Evolutionary conservation across 35 echinoderm and acorn worm genomes (phyloP), one percentile per base, ranked within the genome.

Genomic region (Eucidaris tribuloides): DNA sequence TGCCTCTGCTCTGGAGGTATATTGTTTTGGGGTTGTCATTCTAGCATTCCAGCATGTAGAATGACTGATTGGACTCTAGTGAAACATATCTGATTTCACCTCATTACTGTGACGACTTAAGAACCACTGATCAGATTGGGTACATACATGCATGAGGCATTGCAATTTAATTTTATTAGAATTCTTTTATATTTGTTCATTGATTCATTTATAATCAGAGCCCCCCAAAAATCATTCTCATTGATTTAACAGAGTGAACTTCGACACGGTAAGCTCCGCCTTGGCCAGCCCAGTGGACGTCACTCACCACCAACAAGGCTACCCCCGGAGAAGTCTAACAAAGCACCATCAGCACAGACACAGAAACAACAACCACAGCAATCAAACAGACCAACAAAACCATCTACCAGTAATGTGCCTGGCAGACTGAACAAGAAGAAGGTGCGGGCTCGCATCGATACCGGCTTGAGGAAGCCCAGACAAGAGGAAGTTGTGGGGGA

Each of bases 361-460:
- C 27, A 15, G 25, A 48, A 45, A 20, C 63, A 45, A 35, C n/a
- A 54, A 45, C 46, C 18, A 11, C 79, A 27, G 25, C 28, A 45
- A 77, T 41, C 42, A 36, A 81, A 33, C 3, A 89, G 83, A 82
- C 50, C 79, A 43, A 34, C 18, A 14, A 1, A 58, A 23, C 25
- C 52, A 48, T 2, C 15, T 14, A 33, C 44, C 45, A 57, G 77
- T 46, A 29, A 46, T n/a, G 32, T 4, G 2, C 77, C 24, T 3
- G 43, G 41, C 0, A 84, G 78, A 44, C 33, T 46, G 2, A 17
- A 32, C 46, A 97, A 81, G 58, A 92, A 92, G 82, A 92, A 82
- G 66, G 76, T 89, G 22, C 65, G 52, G n/a, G 83, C 94, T 35
- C 92, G 66, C 77, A 92, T 97, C 55, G 84, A 97, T 43, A 89